Evolutionary conservation across 2,797 vertebrate genomes (phyloP).

Genomic region (Mareca penelope): DNA sequence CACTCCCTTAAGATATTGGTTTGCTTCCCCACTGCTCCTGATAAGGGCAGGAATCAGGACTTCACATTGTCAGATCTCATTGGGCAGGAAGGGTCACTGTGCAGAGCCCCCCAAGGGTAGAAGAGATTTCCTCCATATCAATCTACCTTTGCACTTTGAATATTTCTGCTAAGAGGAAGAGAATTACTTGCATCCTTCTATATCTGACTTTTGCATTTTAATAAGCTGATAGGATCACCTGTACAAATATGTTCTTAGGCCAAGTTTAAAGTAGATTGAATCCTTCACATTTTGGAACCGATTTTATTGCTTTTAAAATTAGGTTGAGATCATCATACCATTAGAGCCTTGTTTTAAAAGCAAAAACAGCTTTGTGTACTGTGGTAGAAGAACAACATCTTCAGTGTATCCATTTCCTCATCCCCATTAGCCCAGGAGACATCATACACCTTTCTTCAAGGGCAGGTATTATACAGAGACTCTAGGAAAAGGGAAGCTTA

Average conservation of each 20-base stretch:
- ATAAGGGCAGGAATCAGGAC: neutral
- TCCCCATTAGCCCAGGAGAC: neutral
- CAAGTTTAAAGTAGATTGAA: neutral
- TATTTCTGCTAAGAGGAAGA: neutral
- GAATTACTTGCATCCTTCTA: neutral
- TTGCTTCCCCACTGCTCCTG: neutral
- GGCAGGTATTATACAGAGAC: neutral
- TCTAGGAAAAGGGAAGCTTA: neutral
- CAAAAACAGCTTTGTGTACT: accelerated
- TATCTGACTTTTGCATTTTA: conserved; percentile 17
- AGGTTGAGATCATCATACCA: neutral
- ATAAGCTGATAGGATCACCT: neutral
- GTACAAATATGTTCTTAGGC: neutral
- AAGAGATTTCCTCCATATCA: neutral
- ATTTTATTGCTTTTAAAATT: neutral
- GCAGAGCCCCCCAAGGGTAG: neutral
- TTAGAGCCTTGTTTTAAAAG: neutral
- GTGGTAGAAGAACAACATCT: neutral
- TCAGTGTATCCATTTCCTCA: neutral
- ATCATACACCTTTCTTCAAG: neutral
- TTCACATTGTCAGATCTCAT: neutral
- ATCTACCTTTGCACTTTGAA: neutral
- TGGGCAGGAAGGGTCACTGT: neutral
- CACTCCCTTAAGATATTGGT: neutral
- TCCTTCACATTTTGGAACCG: neutral